Base-by-base conservation (phyloP, 2,113 vertebrate genomes). In the Camelus dromedarius region DNA sequence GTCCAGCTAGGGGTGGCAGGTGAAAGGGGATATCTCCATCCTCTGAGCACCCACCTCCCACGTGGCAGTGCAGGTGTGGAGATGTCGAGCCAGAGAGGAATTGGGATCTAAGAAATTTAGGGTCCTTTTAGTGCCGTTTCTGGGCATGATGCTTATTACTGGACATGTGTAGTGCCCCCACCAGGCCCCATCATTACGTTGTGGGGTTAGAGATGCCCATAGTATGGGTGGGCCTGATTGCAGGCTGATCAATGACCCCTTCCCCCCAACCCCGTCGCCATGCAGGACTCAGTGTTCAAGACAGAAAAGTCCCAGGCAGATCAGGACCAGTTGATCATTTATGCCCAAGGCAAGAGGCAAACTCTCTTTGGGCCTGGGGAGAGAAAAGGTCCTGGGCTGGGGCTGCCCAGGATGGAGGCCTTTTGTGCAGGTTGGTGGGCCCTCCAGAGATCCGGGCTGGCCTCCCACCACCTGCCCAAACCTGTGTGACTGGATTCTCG, bases 401-500 rank as follows among this genome's bases (percentile, higher is more conserved):
- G 60, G 46, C 58, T 67, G 50, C 62, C 30, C 14, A n/a, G 58
- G 30, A 18, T 30, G 64, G 26, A 77, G 54, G 52, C 22, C 73
- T 81, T 30, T 81, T 24, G 30, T 20, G 9, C 13, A 16, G 58
- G 69, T 58, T 2, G 6, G 54, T 35, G 60, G 85, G 46, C 67
- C 96, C 88, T 87, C 46, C 12, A 1, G 32, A 72, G 70, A 83
- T 80, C 46, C 0, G 5, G 35, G 82, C 62, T 84, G 38, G 52
- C 30, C 2, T 14, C 70, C 56, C 54, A 20, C 90, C 58, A 97
- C 81, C 97, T 97, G 91, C 89, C 85, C 94, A 94, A 95, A 98
- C 98, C 97, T 93, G 98, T 89, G 69, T 11, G 64, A 72, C 98
- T 46, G 79, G 98, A 98, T 98, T 98, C 97, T 93, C 86, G 83